Percentiles rank a stretch among this genome's conserved stretches.
phyloP scores from a whole-genome alignment of 2,113 vertebrate genomes.

The Lonchura striata region DNA sequence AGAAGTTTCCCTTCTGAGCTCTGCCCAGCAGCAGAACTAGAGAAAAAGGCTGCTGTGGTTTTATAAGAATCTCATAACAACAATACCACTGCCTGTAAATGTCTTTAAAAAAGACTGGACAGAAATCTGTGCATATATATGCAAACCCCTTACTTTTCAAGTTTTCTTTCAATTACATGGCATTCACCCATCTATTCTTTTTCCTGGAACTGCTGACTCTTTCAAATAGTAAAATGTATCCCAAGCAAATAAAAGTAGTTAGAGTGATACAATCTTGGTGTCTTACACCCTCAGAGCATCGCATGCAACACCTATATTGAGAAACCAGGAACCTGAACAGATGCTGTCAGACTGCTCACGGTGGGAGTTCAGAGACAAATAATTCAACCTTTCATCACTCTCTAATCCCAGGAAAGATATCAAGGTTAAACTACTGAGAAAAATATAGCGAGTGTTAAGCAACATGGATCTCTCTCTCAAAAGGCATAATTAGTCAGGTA shows the following conservation, averaged over 20 bases:
- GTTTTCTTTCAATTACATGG: not conserved
- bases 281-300: not conserved
- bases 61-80: not conserved
- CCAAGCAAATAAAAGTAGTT: not conserved
- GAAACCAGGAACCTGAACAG: conserved; percentile 43
- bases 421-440: conserved; percentile 49
- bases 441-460: conserved; percentile 1
- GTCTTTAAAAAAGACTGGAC: not conserved
- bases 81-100: not conserved
- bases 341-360: not conserved
- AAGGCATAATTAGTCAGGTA: not conserved
- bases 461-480: not conserved
- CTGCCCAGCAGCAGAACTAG: not conserved
- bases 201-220: not conserved
- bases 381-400: conserved; percentile 61
- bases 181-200: not conserved
- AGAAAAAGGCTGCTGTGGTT: not conserved
- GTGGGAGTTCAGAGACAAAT: conserved; percentile 55
- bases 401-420: conserved; percentile 57
- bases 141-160: not conserved
- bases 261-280: conserved; percentile 14
- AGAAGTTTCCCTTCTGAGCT: not conserved
- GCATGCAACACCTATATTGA: conserved; percentile 36
- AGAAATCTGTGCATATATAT: not conserved
- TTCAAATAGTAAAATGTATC: not conserved